phyloP scores from a whole-genome alignment of 2,113 vertebrate species.

The Menidia beryllina region DNA sequence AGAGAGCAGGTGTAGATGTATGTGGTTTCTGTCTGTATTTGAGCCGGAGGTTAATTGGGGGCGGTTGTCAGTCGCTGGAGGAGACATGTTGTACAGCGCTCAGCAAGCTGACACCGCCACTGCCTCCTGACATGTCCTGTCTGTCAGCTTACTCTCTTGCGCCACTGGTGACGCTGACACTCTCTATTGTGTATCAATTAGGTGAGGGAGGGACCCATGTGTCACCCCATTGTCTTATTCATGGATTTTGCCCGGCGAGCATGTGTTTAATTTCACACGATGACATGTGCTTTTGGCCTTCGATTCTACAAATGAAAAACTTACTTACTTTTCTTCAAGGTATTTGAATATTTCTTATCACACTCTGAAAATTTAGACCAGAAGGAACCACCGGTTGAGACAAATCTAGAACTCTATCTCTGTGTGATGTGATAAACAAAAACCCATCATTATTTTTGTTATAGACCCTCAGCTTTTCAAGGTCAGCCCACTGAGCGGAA shows the following conservation, averaged over 20 bases:
- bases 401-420: neutral
- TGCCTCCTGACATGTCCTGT: constrained; percentile 66
- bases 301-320: too few species aligned
- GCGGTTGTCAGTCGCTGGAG: constrained; percentile 69
- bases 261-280: constrained; percentile 69
- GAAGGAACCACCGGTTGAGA: neutral
- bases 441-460: neutral
- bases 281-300: constrained; percentile 10
- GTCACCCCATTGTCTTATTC: constrained; percentile 52
- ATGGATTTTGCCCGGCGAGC: constrained; percentile 36
- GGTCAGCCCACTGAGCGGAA: constrained; percentile 8
- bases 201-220: constrained; percentile 58
- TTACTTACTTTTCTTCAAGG: too few species aligned
- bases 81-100: constrained; percentile 64
- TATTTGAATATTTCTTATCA: too few species aligned
- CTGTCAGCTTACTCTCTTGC: constrained; percentile 68
- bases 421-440: neutral
- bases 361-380: too few species aligned
- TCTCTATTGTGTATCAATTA: constrained; percentile 70
- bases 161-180: constrained; percentile 48
- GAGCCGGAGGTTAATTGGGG: constrained; percentile 73
- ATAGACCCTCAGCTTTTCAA: constrained; percentile 8
- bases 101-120: constrained; percentile 56
- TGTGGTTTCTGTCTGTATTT: constrained; percentile 46
- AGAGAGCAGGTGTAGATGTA: constrained; percentile 58